Conservation (phyloP, 2,797 vertebrate species). For the Helicolenus hilgendorfi region DNA sequence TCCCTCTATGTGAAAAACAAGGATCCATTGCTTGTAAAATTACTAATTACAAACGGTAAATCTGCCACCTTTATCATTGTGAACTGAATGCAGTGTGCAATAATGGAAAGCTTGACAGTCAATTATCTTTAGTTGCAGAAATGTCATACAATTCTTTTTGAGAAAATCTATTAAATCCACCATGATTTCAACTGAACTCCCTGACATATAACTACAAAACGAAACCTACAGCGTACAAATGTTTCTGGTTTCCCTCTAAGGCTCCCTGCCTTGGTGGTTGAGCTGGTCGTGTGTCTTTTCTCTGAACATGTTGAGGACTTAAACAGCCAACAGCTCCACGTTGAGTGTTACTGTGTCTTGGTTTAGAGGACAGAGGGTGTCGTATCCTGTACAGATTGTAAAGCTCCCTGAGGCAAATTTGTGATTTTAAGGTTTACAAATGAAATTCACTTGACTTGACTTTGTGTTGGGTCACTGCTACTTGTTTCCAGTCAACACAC, state of each 20-base stretch:
- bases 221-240: not conserved
- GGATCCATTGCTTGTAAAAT: not conserved
- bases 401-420: no score
- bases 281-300: not conserved
- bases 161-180: not conserved
- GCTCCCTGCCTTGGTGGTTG: not conserved
- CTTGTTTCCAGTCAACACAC: constrained; percentile 84
- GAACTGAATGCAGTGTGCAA: not conserved
- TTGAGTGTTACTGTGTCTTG: not conserved
- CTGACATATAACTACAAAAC: not conserved
- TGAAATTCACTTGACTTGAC: not conserved
- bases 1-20: not conserved
- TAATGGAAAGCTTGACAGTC: not conserved
- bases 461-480: constrained; percentile 50
- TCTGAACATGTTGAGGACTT: not conserved
- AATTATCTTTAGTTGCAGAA: not conserved
- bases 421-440: no score
- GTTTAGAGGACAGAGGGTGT: not conserved
- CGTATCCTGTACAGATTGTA: no score
- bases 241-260: not conserved
- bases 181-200: not conserved
- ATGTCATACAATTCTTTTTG: not conserved
- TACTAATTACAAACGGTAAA: not conserved
- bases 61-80: not conserved
- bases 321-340: not conserved